These are phyloP conservation scores for Petrocephalus microphthalmus DNA, from an alignment of 2,113 vertebrate species.

Conservation along the genomic window DNA sequence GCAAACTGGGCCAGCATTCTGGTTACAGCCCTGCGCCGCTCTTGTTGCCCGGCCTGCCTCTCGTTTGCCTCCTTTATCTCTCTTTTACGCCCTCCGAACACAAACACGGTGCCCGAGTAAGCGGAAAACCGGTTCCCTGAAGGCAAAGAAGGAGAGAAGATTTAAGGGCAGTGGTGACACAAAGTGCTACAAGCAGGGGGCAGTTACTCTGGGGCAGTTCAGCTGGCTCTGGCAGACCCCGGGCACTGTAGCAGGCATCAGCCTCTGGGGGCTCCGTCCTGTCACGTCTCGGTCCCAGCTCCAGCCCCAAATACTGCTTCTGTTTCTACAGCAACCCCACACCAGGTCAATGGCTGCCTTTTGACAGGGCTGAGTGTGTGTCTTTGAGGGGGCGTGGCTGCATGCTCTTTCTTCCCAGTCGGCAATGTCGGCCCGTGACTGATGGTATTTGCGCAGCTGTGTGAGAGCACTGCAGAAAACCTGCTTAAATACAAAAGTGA, in stretches of 20 bases:
- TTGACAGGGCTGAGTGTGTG: background rate
- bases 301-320: background rate
- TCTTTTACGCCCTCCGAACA: background rate
- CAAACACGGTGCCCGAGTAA: background rate
- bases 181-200: background rate
- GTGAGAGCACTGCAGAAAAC: slow-evolving; percentile 17
- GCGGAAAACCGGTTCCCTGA: background rate
- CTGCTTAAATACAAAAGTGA: background rate
- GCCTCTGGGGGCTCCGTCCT: background rate
- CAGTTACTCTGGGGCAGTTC: background rate
- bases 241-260: background rate
- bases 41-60: background rate
- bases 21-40: background rate
- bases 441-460: slow-evolving; percentile 38
- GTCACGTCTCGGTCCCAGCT: background rate
- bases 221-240: background rate
- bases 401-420: background rate
- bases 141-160: background rate
- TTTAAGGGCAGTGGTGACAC: background rate
- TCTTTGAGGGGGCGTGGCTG: slow-evolving; percentile 18
- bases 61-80: background rate
- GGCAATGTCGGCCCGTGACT: slow-evolving; percentile 15
- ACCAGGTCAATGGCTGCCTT: slow-evolving; percentile 8
- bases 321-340: background rate
- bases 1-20: background rate